Conservation (phyloP, 2,888 invertebrate species). For the Ischnus inquisitorius region DNA sequence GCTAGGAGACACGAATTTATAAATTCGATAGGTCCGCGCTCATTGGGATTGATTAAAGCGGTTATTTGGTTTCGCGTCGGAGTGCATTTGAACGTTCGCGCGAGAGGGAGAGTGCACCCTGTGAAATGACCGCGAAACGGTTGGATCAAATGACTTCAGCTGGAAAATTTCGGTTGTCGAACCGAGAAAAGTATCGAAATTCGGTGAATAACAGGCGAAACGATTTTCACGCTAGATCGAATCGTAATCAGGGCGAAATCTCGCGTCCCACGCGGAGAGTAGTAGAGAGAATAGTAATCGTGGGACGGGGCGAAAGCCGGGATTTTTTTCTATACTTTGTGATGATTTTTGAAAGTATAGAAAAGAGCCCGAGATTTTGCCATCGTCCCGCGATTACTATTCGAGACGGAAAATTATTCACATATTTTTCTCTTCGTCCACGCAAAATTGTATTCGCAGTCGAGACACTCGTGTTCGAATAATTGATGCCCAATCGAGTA, state of each 20-base stretch:
- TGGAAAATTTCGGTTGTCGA: slow-evolving; percentile 38
- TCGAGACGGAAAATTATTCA: too few species aligned
- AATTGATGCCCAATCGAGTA: too few species aligned
- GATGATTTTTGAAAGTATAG: too few species aligned
- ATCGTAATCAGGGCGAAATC: slow-evolving; percentile 12
- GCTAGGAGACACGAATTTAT: slow-evolving; percentile 63
- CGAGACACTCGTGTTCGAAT: too few species aligned
- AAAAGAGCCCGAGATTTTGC: too few species aligned
- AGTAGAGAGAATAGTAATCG: slow-evolving; percentile 19
- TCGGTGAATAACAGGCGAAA: slow-evolving; percentile 11
- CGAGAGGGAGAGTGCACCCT: slow-evolving; percentile 6
- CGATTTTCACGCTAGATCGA: slow-evolving; percentile 20
- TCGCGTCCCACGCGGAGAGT: background rate
- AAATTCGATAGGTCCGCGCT: slow-evolving; percentile 63
- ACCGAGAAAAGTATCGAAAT: slow-evolving; percentile 14
- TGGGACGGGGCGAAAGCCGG: too few species aligned
- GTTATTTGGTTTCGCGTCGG: slow-evolving; percentile 69
- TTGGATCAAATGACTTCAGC: slow-evolving; percentile 44
- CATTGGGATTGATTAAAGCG: slow-evolving; percentile 70
- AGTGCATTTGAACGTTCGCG: slow-evolving; percentile 59
- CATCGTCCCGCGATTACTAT: too few species aligned
- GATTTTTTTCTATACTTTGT: too few species aligned
- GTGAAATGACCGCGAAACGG: slow-evolving; percentile 43
- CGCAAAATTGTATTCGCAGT: too few species aligned
- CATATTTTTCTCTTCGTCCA: too few species aligned